Percentiles rank a stretch among this genome's conserved stretches.
Conservation (phyloP, 2,888 invertebrate species). For the Trissoscelio sp. region DNA sequence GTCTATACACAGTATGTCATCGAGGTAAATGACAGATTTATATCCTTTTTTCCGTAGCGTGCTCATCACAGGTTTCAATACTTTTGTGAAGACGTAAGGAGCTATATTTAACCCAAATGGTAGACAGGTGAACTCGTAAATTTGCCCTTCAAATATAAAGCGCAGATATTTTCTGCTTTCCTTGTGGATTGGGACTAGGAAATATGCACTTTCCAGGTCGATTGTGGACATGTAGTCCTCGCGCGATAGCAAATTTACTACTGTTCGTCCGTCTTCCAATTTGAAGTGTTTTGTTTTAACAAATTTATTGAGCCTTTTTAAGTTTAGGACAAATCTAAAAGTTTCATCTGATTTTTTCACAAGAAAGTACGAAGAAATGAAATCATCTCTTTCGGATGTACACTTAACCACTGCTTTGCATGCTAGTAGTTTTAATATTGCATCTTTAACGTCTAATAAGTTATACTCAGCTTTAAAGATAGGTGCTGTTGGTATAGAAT, state of each 20-base stretch:
- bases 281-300: constrained; percentile 42
- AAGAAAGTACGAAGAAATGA: constrained; percentile 35
- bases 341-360: constrained; percentile 29
- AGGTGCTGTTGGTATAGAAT: constrained; percentile 3
- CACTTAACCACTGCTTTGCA: constrained; percentile 32
- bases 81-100: constrained; percentile 67
- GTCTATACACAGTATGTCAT: constrained; percentile 16
- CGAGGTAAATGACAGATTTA: constrained; percentile 22
- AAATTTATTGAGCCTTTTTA: constrained; percentile 52
- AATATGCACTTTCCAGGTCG: constrained; percentile 53
- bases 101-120: constrained; percentile 52
- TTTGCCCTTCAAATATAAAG: constrained; percentile 26
- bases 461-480: constrained; percentile 19
- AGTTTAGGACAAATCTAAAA: constrained; percentile 50
- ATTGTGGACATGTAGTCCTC: constrained; percentile 39
- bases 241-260: neutral
- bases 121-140: constrained; percentile 49
- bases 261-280: constrained; percentile 40
- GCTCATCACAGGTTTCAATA: constrained; percentile 67
- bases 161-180: constrained; percentile 36
- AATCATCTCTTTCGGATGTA: constrained; percentile 27
- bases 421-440: neutral
- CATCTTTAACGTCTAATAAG: constrained; percentile 21
- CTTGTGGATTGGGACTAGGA: constrained; percentile 17
- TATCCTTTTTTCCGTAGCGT: neutral